A percentile compares a stretch with the other conserved stretches of the same genome.
These are phyloP conservation scores for Oncopeltus fasciatus DNA, from an alignment of 1,140 invertebrate species.

Conservation along the genomic window DNA sequence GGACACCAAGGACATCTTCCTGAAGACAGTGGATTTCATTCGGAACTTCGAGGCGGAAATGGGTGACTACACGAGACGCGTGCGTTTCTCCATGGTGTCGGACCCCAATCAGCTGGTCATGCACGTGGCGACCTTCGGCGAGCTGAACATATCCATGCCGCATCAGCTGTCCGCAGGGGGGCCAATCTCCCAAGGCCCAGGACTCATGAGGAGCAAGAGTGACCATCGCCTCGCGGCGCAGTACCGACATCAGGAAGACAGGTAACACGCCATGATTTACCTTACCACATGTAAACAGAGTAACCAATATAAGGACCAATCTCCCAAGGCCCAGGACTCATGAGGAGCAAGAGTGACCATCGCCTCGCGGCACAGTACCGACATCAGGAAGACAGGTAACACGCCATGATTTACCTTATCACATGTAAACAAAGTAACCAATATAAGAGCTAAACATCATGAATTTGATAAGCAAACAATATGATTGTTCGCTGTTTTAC, in stretches of 20 bases:
- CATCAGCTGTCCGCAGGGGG: conserved; percentile 34
- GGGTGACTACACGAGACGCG: conserved; percentile 68
- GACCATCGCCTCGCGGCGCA: conserved; percentile 81
- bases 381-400: conserved; percentile 57
- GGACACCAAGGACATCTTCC: conserved; percentile 86
- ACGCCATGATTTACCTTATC: too few relatives aligned
- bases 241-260: conserved; percentile 70
- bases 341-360: conserved; percentile 87
- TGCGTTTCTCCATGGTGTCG: conserved; percentile 71
- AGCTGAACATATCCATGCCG: conserved; percentile 59
- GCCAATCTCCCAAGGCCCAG: conserved; percentile 46
- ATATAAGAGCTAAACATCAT: too few relatives aligned
- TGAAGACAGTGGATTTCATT: conserved; percentile 85
- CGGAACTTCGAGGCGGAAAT: conserved; percentile 86
- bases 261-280: too few relatives aligned
- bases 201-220: conserved; percentile 82
- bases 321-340: conserved; percentile 54
- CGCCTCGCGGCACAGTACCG: conserved; percentile 75
- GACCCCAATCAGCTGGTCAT: conserved; percentile 78
- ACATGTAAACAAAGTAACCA: too few relatives aligned
- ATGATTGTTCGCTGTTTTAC: too few relatives aligned
- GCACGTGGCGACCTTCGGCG: conserved; percentile 65
- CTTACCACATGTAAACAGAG: too few relatives aligned
- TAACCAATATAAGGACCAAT: too few relatives aligned
- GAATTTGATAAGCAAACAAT: too few relatives aligned